These are phyloP conservation scores for Drosophila orena DNA, from an alignment of 1,140 invertebrate genomes.

Conservation along the genomic window DNA sequence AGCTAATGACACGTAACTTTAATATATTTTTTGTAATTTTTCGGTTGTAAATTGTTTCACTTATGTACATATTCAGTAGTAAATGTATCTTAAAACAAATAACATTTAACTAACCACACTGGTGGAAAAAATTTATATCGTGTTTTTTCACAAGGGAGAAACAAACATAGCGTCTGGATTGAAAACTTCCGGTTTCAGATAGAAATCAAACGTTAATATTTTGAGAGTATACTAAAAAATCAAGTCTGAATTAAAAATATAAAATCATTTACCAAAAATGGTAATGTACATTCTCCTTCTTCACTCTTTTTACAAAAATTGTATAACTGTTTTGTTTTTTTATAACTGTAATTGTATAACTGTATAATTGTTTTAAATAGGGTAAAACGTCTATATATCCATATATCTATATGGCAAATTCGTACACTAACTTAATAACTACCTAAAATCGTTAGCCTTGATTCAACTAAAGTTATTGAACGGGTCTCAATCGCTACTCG, in stretches of 20 bases:
- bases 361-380: too few species aligned
- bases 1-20: constrained; percentile 21
- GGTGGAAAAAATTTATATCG: constrained; percentile 19
- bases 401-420: constrained; percentile 60
- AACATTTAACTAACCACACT: constrained; percentile 21
- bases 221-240: too few species aligned
- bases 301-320: not conserved
- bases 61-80: constrained; percentile 25
- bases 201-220: too few species aligned
- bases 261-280: not conserved
- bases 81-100: constrained; percentile 38
- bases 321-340: too few species aligned
- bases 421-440: constrained; percentile 56
- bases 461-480: constrained; percentile 26
- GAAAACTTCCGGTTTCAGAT: not conserved
- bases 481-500: constrained; percentile 15
- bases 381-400: constrained; percentile 49
- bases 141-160: constrained; percentile 3
- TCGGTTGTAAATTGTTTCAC: constrained; percentile 30
- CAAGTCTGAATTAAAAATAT: too few species aligned
- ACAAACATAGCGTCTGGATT: not conserved
- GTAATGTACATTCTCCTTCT: not conserved
- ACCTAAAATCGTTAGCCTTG: constrained; percentile 72
- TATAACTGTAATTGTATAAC: too few species aligned
- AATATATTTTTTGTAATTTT: constrained; percentile 26